Evolutionary conservation across 2,888 invertebrate genomes (phyloP).

Genomic region (Onthophagus sagittarius): DNA sequence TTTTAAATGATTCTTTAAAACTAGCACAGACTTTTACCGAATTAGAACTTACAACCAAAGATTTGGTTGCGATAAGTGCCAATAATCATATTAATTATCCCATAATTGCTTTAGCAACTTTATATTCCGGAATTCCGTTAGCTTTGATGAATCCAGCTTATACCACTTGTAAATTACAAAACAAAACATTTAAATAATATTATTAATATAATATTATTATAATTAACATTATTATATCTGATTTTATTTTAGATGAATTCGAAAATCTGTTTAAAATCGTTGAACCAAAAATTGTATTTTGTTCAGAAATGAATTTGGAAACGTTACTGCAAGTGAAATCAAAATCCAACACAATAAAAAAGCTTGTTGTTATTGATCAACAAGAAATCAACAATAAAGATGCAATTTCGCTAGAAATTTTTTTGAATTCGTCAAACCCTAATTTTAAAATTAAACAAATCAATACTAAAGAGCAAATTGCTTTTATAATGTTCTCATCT

Average conservation of each 20-base stretch:
- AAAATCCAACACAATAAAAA: neutral
- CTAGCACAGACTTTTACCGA: constrained; percentile 6
- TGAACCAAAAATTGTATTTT: constrained; percentile 23
- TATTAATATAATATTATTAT: too few species aligned
- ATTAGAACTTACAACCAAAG: neutral
- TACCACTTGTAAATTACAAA: constrained; percentile 1
- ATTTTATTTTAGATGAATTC: constrained; percentile 10
- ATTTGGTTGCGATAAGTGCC: constrained; percentile 12
- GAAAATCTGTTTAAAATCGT: constrained; percentile 18
- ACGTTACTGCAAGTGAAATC: constrained; percentile 31
- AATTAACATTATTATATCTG: neutral
- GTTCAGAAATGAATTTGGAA: constrained; percentile 13
- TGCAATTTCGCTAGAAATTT: neutral
- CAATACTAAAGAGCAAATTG: constrained; percentile 53
- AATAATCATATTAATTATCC: constrained; percentile 7
- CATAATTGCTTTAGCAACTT: neutral
- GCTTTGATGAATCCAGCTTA: constrained; percentile 11
- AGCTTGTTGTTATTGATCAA: constrained; percentile 32
- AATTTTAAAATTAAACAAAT: constrained; percentile 49
- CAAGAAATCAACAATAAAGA: constrained; percentile 31
- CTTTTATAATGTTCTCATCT: constrained; percentile 70
- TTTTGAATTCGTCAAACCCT: constrained; percentile 36
- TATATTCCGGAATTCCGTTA: constrained; percentile 7
- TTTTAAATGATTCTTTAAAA: constrained; percentile 7
- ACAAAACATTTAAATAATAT: neutral